Percentiles rank a stretch among this genome's conserved stretches.
Evolutionary conservation across 2,797 vertebrate species (phyloP).

Genomic region (Hybognathus amarus): DNA sequence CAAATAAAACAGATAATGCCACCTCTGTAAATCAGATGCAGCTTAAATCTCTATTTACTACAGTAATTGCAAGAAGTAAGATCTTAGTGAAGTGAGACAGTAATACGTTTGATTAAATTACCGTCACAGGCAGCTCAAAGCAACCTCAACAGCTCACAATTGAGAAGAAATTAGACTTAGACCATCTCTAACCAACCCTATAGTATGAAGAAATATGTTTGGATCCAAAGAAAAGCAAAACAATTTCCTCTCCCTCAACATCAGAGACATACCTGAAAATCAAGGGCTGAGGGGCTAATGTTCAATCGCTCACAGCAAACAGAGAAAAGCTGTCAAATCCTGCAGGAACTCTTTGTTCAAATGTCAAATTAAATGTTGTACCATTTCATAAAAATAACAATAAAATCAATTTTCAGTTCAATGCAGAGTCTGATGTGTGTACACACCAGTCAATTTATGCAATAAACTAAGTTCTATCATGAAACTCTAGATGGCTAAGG

Average conservation of each 20-base stretch:
- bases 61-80: not conserved
- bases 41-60: not conserved
- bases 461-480: not conserved
- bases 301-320: not conserved
- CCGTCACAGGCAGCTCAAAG: not conserved
- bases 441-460: not conserved
- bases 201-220: conserved; percentile 9
- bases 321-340: not conserved
- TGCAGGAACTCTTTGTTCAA: conserved; percentile 4
- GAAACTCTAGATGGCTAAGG: not conserved
- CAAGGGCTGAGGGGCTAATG: conserved; percentile 7
- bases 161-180: conserved; percentile 8
- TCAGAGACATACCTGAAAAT: conserved; percentile 23
- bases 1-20: not conserved
- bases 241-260: conserved; percentile 34
- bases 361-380: not conserved
- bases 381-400: too few species aligned
- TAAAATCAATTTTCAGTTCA: not conserved
- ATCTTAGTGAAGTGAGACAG: too few species aligned
- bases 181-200: not conserved
- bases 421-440: not conserved
- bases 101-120: not conserved
- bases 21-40: not conserved
- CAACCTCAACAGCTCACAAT: not conserved
- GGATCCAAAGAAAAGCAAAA: conserved; percentile 9